Evolutionary conservation across 2,888 invertebrate genomes (phyloP).

Genomic region (Alcis repandata): DNA sequence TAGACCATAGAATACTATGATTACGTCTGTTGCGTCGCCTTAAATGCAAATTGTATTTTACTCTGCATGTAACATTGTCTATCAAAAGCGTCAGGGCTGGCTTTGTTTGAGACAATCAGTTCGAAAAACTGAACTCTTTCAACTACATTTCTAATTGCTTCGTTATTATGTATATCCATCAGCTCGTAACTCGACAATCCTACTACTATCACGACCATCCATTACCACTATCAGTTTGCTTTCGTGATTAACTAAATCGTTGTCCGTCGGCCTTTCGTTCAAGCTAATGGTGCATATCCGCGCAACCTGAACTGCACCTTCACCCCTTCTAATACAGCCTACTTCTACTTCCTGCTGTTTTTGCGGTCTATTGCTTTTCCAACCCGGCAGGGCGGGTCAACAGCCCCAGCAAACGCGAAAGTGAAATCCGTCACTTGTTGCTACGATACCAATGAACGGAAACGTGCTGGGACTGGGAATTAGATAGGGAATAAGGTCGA

Average conservation of each 20-base stretch:
- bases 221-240: conserved; percentile 54
- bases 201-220: conserved; percentile 45
- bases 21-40: conserved; percentile 7
- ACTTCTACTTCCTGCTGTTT: conserved; percentile 44
- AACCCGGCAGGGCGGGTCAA: conserved; percentile 60
- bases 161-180: background rate
- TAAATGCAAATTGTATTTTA: conserved; percentile 8
- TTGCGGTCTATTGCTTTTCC: conserved; percentile 54
- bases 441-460: conserved; percentile 63
- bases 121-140: too few relatives aligned
- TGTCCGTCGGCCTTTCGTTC: conserved; percentile 41
- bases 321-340: conserved; percentile 41
- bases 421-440: conserved; percentile 80
- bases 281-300: conserved; percentile 26
- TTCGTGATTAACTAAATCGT: conserved; percentile 58
- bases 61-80: background rate
- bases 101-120: too few relatives aligned
- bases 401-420: conserved; percentile 69
- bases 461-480: conserved; percentile 63
- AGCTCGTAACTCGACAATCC: conserved; percentile 21
- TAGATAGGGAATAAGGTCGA: conserved; percentile 55
- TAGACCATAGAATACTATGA: conserved; percentile 13
- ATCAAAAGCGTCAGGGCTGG: background rate
- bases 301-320: conserved; percentile 35
- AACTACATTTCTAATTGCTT: background rate